phyloP scores from a whole-genome alignment of 35 echinoderm and acorn worm species.

The Patiria miniata region DNA sequence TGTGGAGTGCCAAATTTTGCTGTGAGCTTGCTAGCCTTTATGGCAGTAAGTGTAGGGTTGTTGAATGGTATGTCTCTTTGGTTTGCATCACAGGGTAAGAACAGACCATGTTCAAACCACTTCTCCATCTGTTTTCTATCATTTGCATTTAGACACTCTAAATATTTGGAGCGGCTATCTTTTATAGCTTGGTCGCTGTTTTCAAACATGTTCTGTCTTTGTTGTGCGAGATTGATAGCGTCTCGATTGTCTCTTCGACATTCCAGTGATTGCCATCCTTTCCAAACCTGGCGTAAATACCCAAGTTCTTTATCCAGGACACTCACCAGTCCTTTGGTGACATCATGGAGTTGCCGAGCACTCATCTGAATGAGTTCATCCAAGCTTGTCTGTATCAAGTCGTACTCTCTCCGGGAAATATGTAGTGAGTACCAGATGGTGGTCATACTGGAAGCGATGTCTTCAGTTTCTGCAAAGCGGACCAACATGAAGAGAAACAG shows the following conservation, averaged over 20 bases:
- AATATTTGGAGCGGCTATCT: background rate
- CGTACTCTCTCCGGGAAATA: conserved; percentile 12
- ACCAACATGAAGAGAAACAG: conserved; percentile 60
- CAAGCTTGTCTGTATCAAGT: background rate
- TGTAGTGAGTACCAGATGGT: conserved; percentile 58
- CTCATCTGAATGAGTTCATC: background rate
- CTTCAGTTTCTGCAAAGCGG: background rate
- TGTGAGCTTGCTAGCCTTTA: too few species aligned
- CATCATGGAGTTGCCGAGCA: background rate
- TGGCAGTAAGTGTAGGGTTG: conserved; percentile 47
- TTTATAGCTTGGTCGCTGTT: too few species aligned
- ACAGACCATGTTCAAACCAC: conserved; percentile 47
- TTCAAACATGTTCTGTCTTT: conserved; percentile 27
- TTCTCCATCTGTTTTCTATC: background rate
- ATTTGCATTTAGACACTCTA: background rate
- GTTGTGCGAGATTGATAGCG: background rate
- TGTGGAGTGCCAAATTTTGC: too few species aligned
- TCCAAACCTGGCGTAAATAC: conserved; percentile 44
- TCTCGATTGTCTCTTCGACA: background rate
- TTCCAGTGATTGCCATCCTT: conserved; percentile 29
- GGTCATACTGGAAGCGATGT: background rate
- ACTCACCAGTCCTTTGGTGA: conserved; percentile 2
- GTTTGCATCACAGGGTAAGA: conserved; percentile 5
- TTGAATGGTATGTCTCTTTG: conserved; percentile 10
- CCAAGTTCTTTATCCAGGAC: background rate